A percentile compares a stretch with the other conserved stretches of the same genome.
phyloP scores from a whole-genome alignment of 2,113 vertebrate species.

The Panurus biarmicus region DNA sequence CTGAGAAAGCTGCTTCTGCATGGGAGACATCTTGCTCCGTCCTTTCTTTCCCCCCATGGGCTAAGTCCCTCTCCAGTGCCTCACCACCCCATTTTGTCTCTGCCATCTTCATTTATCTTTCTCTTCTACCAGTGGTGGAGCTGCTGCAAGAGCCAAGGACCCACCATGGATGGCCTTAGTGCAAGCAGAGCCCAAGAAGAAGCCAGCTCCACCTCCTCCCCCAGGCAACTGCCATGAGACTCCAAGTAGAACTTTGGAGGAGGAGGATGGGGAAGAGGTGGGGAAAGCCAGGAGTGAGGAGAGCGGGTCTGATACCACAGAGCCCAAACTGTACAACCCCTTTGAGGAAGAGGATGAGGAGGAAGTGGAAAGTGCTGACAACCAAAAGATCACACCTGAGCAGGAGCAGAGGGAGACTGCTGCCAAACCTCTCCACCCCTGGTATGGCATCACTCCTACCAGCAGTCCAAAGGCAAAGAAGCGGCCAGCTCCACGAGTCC shows the following conservation, averaged over 20 bases:
- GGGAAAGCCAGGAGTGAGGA: neutral
- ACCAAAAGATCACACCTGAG: neutral
- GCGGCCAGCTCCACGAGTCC: conserved; percentile 81
- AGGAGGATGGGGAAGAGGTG: neutral
- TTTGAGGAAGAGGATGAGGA: conserved; percentile 82
- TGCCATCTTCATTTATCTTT: neutral
- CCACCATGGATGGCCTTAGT: conserved; percentile 95
- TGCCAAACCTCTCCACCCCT: conserved; percentile 80
- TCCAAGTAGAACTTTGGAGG: neutral
- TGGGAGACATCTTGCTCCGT: neutral
- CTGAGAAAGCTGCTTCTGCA: neutral
- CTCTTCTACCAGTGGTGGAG: conserved; percentile 33
- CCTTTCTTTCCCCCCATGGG: neutral
- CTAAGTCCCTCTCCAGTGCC: neutral
- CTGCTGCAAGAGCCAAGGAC: conserved; percentile 77
- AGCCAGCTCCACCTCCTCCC: conserved; percentile 80
- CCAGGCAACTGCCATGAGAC: conserved; percentile 19
- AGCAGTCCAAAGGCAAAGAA: conserved; percentile 83
- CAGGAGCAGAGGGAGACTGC: conserved; percentile 14
- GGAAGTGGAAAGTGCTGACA: conserved; percentile 26
- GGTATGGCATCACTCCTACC: conserved; percentile 91
- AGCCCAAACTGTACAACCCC: conserved; percentile 80
- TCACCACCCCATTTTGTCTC: neutral
- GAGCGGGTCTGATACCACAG: neutral
- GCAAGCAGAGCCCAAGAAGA: conserved; percentile 86